Evolutionary conservation across 2,113 vertebrate species (phyloP), one percentile per base, ranked within the genome.

Genomic region (Nestor notabilis): DNA sequence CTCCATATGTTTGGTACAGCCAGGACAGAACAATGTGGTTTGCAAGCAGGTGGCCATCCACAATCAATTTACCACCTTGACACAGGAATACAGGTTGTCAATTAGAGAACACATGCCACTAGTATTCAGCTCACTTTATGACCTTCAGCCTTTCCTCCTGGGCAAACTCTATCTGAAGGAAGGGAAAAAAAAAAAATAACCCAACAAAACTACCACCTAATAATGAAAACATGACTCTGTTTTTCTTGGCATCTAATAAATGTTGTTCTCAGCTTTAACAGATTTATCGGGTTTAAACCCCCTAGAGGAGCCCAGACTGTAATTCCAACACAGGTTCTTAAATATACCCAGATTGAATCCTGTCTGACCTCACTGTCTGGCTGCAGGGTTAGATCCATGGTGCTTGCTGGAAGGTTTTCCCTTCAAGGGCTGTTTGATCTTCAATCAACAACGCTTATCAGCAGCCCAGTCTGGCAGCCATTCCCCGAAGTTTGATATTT

Each of bases 41-140:
- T 89, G 87, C 91, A 93, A 89, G 83, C 87, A 97, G 93, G 77
- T 75, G 33, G 86, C 91, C 86, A 84, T 72, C 89, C 89, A 78
- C 92, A 93, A 92, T 92, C 96, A 75, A 96, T 95, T 78, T 97
- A 76, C 76, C 89, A 93, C 97, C 89, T 87, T 93, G 87, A 95
- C 68, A 84, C 28, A 88, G 82, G 95, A 95, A 95, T 24, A 39
- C 71, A 93, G 82, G 90, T 78, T 94, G 84, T 75, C 93, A 93
- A 96, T 96, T 94, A 94, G 93, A 89, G 92, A 47, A 13, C 74
- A 83, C 83, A 77, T 16, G 53, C 58, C 65, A 31, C 89, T 58
- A 37, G 66, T 92, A 72, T 78, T 74, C 87, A 82, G 90, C 20
- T 81, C 82, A 52, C 85, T 86, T 49, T 29, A 19, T 21, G 76